These are phyloP conservation scores for Corythornis cristatus DNA, from an alignment of 2,113 vertebrate species.

Conservation along the genomic window DNA sequence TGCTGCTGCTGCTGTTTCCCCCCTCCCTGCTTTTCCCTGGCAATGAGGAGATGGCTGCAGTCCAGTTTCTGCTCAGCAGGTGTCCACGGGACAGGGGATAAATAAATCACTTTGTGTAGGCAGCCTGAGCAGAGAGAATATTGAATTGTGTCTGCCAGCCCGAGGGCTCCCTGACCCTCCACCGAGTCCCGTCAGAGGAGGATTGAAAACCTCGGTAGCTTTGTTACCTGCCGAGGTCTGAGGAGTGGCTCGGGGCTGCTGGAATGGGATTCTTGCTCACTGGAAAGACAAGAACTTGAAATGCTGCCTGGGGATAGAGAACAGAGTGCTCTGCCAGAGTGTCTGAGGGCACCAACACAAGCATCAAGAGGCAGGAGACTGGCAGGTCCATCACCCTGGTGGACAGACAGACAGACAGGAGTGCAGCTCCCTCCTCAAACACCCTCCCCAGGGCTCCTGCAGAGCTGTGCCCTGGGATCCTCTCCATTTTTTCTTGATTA, in stretches of 20 bases:
- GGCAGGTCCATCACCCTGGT: neutral
- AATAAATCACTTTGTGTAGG: neutral
- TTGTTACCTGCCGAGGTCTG: neutral
- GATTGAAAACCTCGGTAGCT: neutral
- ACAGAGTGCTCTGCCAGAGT: neutral
- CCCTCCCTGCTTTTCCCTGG: neutral
- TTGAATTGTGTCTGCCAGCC: fast-evolving
- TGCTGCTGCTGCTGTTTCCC: fast-evolving
- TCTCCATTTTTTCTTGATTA: neutral
- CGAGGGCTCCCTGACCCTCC: neutral
- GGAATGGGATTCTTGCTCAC: neutral
- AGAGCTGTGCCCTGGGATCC: neutral
- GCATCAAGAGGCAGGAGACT: neutral
- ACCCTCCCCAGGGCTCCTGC: neutral
- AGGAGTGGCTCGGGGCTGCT: neutral
- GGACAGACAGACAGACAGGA: neutral
- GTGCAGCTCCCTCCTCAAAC: neutral
- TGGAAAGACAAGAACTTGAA: conserved; percentile 12
- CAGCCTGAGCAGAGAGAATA: neutral
- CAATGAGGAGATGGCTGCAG: neutral
- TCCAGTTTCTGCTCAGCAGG: neutral
- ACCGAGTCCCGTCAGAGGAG: neutral
- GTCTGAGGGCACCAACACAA: neutral
- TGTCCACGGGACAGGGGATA: neutral
- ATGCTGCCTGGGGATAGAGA: neutral